Base-by-base conservation (phyloP, 2,113 vertebrate genomes). In the Callochromis pleurospilus region DNA sequence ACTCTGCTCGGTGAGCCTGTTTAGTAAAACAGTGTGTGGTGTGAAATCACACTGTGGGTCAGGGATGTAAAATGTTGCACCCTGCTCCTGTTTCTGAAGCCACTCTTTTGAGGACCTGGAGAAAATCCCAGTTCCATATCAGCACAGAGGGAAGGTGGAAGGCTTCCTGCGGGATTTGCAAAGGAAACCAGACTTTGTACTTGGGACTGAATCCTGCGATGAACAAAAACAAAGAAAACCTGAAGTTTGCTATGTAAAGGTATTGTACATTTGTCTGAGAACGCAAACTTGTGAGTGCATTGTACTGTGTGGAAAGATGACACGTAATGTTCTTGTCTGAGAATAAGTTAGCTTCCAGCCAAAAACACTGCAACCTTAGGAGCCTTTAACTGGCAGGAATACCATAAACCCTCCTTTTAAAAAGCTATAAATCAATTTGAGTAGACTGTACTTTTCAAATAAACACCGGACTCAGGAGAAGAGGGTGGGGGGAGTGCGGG, bases 401-500 rank as follows among this genome's bases (percentile, higher is more conserved):
- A 90, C 83, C 55, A 90, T 93, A 94, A 95, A 94, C 85, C 87
- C 79, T 79, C 86, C 65, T 88, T 88, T 91, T 90, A 89, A 85
- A 93, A 91, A 81, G 65, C 56, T 87, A 95, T 95, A 94, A 94
- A 95, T 96, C 93, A 94, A 88, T 29, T 3, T 80, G 86, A 91
- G 93, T 90, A 85, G 88, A 90, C 89, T 88, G 84, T 92, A 92
- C 91, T 89, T 93, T 93, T 93, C 88, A 94, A 92, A 95, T 95
- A 95, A 95, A 95, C 93, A 93, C 89, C 42, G 42, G 83, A 91
- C 87, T 86, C 58, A 14, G 38, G 85, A 87, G 80, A 85, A 79
- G 62, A 42, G 24, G 86, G 85, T 26, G 51, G 58, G 73, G 55
- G 65, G 36, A 9, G 68, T 17, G 36, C 1, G 45, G 75, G 24